These are phyloP conservation scores for Pteropus alecto DNA, from an alignment of 2,113 vertebrate species.

Conservation along the genomic window DNA sequence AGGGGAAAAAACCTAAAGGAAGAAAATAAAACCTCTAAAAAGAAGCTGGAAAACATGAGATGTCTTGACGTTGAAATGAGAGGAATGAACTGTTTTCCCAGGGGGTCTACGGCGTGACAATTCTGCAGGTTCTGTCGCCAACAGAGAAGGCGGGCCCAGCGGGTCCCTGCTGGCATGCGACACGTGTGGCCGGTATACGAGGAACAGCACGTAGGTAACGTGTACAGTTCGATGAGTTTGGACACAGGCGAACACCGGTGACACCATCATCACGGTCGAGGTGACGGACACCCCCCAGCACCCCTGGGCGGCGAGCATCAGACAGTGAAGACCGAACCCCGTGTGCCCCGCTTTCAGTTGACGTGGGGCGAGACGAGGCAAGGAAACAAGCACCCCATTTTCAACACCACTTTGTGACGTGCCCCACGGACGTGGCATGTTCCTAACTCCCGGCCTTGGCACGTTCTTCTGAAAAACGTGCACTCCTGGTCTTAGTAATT, in stretches of 20 bases:
- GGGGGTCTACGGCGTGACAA: not conserved
- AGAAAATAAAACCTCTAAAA: not conserved
- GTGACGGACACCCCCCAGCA: not conserved
- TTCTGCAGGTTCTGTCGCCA: not conserved
- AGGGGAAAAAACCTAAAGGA: not conserved
- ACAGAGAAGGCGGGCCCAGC: not conserved
- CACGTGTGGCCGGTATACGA: fast-evolving
- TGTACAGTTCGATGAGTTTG: too few species aligned
- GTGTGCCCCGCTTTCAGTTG: not conserved
- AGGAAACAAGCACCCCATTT: not conserved
- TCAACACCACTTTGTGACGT: not conserved
- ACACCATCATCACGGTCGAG: too few species aligned
- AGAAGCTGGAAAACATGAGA: not conserved
- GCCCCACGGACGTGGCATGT: fast-evolving
- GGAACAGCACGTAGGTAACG: fast-evolving
- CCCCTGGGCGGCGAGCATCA: not conserved
- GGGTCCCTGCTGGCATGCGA: not conserved
- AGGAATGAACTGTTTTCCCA: not conserved
- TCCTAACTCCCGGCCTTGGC: not conserved
- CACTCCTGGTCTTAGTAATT: not conserved
- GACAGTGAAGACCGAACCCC: not conserved
- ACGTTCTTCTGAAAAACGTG: not conserved
- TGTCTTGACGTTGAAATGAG: not conserved
- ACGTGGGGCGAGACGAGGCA: fast-evolving
- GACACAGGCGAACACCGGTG: too few species aligned